Percentiles rank a stretch among this genome's conserved stretches.
Evolutionary conservation across 2,888 invertebrate genomes (phyloP).

Genomic region (Toxonevra muliebris): DNA sequence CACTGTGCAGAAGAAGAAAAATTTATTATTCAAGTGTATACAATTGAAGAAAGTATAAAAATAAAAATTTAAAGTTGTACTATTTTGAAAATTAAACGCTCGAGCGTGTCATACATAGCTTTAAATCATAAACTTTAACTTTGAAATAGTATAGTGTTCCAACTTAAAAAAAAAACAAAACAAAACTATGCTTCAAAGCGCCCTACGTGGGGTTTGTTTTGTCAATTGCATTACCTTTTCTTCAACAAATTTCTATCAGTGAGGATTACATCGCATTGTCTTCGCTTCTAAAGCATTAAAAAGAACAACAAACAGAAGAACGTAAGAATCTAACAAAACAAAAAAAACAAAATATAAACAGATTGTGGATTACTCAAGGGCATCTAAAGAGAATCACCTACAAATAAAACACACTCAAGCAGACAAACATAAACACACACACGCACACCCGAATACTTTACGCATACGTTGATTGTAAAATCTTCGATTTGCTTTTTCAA

Average conservation of each 20-base stretch:
- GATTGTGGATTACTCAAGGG: conserved; percentile 43
- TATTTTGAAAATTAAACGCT: no score
- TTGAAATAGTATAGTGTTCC: no score
- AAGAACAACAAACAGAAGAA: background rate
- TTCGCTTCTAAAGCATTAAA: background rate
- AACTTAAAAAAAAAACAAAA: conserved; percentile 16
- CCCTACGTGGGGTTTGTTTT: no score
- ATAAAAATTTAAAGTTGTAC: no score
- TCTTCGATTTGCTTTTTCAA: conserved; percentile 7
- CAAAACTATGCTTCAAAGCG: conserved; percentile 1
- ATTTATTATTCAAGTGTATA: no score
- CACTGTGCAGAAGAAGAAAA: no score
- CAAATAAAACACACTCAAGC: background rate
- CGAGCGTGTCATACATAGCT: no score
- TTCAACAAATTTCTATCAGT: background rate
- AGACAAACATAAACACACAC: no score
- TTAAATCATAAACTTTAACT: no score
- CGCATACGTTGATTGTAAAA: background rate
- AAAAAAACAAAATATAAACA: conserved; percentile 27
- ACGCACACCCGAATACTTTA: background rate
- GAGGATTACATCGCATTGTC: no score
- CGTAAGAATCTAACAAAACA: conserved; percentile 21
- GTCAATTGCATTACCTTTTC: no score
- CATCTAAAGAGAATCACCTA: conserved; percentile 19
- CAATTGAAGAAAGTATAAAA: background rate